Percentiles rank a stretch among this genome's conserved stretches.
These are phyloP conservation scores for Colinus virginianus DNA, from an alignment of 2,113 vertebrate genomes.

Conservation along the genomic window DNA sequence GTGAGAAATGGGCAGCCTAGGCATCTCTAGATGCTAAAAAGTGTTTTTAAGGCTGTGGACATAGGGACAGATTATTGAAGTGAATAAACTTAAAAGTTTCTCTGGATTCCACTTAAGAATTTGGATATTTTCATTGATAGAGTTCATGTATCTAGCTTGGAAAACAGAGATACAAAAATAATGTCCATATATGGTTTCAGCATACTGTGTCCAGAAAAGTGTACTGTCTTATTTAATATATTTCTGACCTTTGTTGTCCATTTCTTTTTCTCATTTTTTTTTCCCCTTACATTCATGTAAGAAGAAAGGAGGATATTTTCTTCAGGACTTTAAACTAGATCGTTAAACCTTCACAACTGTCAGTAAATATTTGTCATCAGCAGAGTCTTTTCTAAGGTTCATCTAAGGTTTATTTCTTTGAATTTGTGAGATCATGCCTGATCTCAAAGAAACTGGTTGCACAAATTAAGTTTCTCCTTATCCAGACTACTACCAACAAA, in stretches of 20 bases:
- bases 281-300: background rate
- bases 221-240: background rate
- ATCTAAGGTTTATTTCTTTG: background rate
- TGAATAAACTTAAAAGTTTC: background rate
- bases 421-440: background rate
- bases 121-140: background rate
- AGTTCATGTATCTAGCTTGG: background rate
- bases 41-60: rapidly evolving
- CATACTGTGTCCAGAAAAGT: background rate
- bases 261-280: background rate
- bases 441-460: background rate
- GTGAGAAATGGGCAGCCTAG: background rate
- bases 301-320: background rate
- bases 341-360: background rate
- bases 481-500: background rate
- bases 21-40: background rate
- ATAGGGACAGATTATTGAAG: background rate
- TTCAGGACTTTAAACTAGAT: background rate
- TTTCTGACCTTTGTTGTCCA: background rate
- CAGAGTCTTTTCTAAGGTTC: background rate
- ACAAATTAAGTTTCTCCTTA: background rate
- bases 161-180: background rate
- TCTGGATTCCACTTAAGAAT: background rate
- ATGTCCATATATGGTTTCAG: background rate
- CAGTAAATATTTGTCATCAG: background rate